Base-by-base conservation (phyloP, 92 coral and sea anemone genomes). In the Epizoanthus scotinus region DNA sequence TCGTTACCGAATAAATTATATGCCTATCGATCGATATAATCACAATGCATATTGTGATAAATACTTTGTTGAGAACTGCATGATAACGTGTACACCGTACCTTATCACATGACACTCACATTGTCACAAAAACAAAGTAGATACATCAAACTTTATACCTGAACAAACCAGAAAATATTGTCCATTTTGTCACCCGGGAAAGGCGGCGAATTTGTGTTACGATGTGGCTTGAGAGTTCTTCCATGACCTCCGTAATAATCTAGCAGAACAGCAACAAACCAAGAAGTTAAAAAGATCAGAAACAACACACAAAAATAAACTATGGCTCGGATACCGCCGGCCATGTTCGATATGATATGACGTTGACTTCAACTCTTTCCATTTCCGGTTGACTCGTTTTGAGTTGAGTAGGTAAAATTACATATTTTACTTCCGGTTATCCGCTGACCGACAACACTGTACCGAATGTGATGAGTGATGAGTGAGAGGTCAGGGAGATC, bases 181-280 rank as follows among this genome's bases (percentile, higher is more conserved):
- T 95, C 90, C 90, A 92, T 72, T 78, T 85, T 86, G 44, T 84
- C 94, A 78, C 86, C 91, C 21, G 98, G 97, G 83, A 86, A 90
- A 47, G 98, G 98, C 72, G 90, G 93, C 40, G 79, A 62, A 78
- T 92, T 71, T 63, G 95, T 78, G 26, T 84, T 71, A 66, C 73
- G 84, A 70, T 93, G 98, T 6, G 85, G 85, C 40, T 82, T 86
- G 25, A 88, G 75, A 66, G 78, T 79, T 68, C 77, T 83, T 8
- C 98, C 98, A 65, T 88, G 85, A 29, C 95, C 97, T 10, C 87
- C 89, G 80, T 95, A 95, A 87, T 90, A 95, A 68, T 95, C 93
- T 55, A 93, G 67, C 77, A 88, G 67, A 4, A 93, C 91, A 20
- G 94, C 98, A 49, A 95, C 81, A 6, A 91, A 55, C 98, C 98